Base-by-base conservation (phyloP, 2,888 invertebrate species). In the Nudaria mundana region DNA sequence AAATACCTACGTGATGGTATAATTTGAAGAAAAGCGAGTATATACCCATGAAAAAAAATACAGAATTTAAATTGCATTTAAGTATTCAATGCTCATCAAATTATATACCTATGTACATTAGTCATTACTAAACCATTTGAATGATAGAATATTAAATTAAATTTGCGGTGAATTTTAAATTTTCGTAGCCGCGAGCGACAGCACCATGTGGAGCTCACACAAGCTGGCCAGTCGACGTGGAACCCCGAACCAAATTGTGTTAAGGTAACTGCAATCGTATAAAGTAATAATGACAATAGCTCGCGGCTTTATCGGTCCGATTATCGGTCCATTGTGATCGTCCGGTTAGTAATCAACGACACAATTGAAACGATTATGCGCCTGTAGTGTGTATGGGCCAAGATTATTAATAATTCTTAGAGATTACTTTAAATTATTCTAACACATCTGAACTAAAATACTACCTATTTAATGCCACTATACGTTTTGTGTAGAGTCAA, bases 81-180 rank as follows among this genome's bases (percentile, higher is more conserved):
- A n/a, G n/a, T n/a, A n/a, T n/a, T n/a, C n/a, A n/a, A n/a, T n/a
- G n/a, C n/a, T n/a, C n/a, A n/a, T n/a, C n/a, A n/a, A n/a, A n/a
- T 20, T 16, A n/a, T 12, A 32, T 33, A 42, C 26, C 43, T 51
- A 49, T 48, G 36, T 36, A 46, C 26, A 37, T 43, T 40, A 16
- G 29, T 40, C 31, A 51, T 52, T 51, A 58, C 54, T 59, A 55
- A 62, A 57, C 60, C 50, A 63, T 57, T 61, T 59, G 56, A 63
- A 63, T 67, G 69, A 74, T 77, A 70, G 66, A 71, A 63, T 70
- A 73, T 75, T 76, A 82, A 82, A 76, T 84, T 77, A 81, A 78
- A 79, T 80, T 81, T 77, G 78, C 76, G 79, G 77, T 77, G 56
- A 71, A 66, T 63, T 67, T 69, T 64, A 66, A 68, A 69, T 71